A percentile compares a stretch with the other conserved stretches of the same genome.
Conservation (phyloP, 2,797 vertebrate genomes). For the Liparis tanakae region DNA sequence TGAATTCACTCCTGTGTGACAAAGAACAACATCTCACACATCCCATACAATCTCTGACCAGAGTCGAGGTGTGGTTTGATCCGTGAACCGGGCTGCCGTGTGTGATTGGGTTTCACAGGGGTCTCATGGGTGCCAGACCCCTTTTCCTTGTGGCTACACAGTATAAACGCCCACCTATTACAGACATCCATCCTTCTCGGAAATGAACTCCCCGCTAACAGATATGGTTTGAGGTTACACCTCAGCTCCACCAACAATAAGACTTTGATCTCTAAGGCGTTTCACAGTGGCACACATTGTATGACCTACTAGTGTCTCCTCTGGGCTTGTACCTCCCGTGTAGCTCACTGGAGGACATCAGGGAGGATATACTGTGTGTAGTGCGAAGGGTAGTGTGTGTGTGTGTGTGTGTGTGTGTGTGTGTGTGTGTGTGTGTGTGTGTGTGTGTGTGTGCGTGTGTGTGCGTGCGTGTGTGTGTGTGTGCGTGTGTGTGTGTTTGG, state of each 20-base stretch:
- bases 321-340: conserved; percentile 60
- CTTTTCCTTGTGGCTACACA: conserved; percentile 66
- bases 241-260: conserved; percentile 76
- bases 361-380: conserved; percentile 42
- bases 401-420: conserved; percentile 44
- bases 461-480: background rate
- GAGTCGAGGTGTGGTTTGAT: conserved; percentile 82
- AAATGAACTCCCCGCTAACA: conserved; percentile 81
- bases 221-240: conserved; percentile 84
- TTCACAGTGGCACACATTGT: conserved; percentile 83
- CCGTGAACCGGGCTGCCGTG: conserved; percentile 75
- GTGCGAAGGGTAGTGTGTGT: conserved; percentile 29
- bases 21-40: conserved; percentile 61
- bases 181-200: conserved; percentile 80
- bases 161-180: conserved; percentile 73
- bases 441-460: conserved; percentile 3
- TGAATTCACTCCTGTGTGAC: conserved; percentile 39
- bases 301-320: conserved; percentile 62
- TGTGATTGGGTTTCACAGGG: conserved; percentile 82
- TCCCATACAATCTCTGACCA: conserved; percentile 56
- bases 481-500: conserved; percentile 1
- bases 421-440: background rate
- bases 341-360: conserved; percentile 57
- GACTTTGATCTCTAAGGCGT: conserved; percentile 80
- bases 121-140: conserved; percentile 66